Evolutionary conservation across 2,888 invertebrate species (phyloP).

Genomic region (Drymonia ruficornis): DNA sequence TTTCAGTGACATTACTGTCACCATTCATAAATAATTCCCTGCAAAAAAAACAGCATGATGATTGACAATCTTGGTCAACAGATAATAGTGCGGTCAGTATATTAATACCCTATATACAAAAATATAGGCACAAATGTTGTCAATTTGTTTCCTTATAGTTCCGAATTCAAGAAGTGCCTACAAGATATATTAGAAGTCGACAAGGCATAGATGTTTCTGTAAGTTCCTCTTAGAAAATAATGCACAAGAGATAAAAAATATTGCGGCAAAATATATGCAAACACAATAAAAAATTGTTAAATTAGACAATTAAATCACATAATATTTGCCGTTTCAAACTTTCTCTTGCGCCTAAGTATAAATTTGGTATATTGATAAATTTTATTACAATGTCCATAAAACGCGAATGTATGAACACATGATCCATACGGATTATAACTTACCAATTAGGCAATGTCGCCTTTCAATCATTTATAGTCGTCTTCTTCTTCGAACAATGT

Average conservation of each 20-base stretch:
- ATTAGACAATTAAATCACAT: background rate
- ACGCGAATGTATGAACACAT: constrained; percentile 2
- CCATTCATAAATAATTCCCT: background rate
- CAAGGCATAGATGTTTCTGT: background rate
- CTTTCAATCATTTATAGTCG: constrained; percentile 27
- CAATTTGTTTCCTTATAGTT: background rate
- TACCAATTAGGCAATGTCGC: constrained; percentile 42
- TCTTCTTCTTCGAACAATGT: constrained; percentile 33
- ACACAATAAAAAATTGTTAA: background rate
- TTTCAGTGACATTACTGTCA: background rate
- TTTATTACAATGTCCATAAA: background rate
- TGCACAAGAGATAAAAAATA: constrained; percentile 1
- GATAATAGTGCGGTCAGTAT: background rate
- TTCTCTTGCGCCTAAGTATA: background rate
- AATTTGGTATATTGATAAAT: background rate
- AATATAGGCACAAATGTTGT: background rate
- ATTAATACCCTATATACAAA: background rate
- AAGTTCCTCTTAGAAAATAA: background rate
- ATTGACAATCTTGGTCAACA: background rate
- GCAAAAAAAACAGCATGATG: background rate
- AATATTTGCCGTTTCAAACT: constrained; percentile 1
- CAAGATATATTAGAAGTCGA: background rate
- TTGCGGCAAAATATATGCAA: constrained; percentile 1
- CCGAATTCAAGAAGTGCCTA: background rate
- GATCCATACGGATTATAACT: constrained; percentile 28